These are phyloP conservation scores for Phalloptychus januarius DNA, from an alignment of 2,797 vertebrate genomes.

Conservation along the genomic window DNA sequence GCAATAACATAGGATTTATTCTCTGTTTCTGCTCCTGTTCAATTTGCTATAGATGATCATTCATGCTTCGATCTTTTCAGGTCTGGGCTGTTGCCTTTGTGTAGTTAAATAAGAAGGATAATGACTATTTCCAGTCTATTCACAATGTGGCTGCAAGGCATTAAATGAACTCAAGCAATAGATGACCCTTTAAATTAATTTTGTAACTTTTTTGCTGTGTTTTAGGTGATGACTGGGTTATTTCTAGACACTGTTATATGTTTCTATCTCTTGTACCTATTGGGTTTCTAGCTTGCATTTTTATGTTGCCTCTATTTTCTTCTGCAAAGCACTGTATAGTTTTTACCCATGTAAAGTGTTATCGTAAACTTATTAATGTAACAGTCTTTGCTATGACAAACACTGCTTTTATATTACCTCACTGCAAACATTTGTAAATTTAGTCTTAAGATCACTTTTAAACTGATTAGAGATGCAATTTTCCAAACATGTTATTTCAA, in stretches of 20 bases:
- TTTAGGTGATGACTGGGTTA: neutral
- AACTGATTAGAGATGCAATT: conserved; percentile 6
- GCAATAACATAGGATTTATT: conserved; percentile 4
- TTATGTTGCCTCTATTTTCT: neutral
- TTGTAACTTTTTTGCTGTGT: neutral
- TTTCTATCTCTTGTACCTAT: neutral
- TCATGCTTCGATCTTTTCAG: neutral
- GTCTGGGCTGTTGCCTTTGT: neutral
- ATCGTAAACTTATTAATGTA: neutral
- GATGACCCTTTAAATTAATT: neutral
- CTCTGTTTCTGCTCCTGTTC: neutral
- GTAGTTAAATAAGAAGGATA: neutral
- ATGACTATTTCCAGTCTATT: neutral
- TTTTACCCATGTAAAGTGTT: neutral
- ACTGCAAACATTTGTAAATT: neutral
- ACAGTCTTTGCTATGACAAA: neutral
- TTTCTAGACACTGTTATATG: neutral
- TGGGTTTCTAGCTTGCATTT: neutral
- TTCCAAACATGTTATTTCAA: conserved; percentile 6
- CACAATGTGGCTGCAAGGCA: neutral
- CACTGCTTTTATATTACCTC: neutral
- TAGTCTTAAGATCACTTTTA: neutral
- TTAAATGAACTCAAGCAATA: neutral
- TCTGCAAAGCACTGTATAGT: neutral
- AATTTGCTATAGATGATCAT: neutral